These are phyloP conservation scores for Salvelinus namaycush DNA, from an alignment of 2,113 vertebrate genomes.

Conservation along the genomic window DNA sequence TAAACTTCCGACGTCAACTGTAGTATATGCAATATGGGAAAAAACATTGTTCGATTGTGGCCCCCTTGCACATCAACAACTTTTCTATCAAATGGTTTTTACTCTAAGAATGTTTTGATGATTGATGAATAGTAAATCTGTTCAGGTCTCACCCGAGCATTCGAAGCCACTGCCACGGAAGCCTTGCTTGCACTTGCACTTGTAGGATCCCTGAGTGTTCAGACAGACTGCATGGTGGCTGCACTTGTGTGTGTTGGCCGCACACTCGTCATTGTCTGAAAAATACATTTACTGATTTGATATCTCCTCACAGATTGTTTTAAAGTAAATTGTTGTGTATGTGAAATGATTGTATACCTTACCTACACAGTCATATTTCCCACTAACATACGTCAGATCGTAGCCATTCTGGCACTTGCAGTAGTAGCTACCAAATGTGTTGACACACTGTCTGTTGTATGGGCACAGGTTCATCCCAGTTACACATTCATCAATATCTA, in stretches of 20 bases:
- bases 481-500: slow-evolving; percentile 90
- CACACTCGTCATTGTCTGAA: slow-evolving; percentile 91
- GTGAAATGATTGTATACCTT: slow-evolving; percentile 42
- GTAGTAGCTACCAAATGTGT: slow-evolving; percentile 92
- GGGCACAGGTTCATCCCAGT: slow-evolving; percentile 79
- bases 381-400: slow-evolving; percentile 82
- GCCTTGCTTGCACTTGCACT: slow-evolving; percentile 89
- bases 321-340: neutral
- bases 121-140: slow-evolving; percentile 17
- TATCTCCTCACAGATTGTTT: neutral
- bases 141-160: slow-evolving; percentile 82
- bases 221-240: slow-evolving; percentile 85
- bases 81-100: neutral
- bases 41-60: neutral
- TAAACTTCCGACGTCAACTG: no score
- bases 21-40: neutral
- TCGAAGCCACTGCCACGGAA: slow-evolving; percentile 87
- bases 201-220: slow-evolving; percentile 89
- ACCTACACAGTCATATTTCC: slow-evolving; percentile 90
- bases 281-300: slow-evolving; percentile 48
- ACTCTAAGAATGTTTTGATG: neutral
- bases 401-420: slow-evolving; percentile 92
- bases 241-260: slow-evolving; percentile 77
- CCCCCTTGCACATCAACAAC: slow-evolving; percentile 3
- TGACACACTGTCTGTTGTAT: slow-evolving; percentile 84